phyloP scores from a whole-genome alignment of 1,140 invertebrate genomes.

The Teleogryllus occipitalis region DNA sequence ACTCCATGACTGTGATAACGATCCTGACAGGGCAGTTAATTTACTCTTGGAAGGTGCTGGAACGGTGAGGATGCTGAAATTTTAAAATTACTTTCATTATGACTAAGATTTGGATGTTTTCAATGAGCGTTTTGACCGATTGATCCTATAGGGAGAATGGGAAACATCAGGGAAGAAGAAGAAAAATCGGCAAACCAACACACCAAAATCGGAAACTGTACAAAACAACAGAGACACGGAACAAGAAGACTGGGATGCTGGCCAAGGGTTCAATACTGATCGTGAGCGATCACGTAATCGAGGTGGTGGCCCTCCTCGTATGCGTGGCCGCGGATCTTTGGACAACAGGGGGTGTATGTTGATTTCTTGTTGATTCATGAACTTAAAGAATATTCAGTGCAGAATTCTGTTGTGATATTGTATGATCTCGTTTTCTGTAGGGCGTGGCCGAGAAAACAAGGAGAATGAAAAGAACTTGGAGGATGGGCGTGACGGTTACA shows the following conservation, averaged over 20 bases:
- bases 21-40: constrained; percentile 62
- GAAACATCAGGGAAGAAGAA: constrained; percentile 75
- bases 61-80: constrained; percentile 36
- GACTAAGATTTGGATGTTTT: neutral
- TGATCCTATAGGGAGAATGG: constrained; percentile 57
- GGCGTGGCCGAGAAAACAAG: constrained; percentile 50
- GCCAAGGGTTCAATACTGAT: constrained; percentile 26
- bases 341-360: constrained; percentile 43
- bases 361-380: neutral
- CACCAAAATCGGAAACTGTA: constrained; percentile 18
- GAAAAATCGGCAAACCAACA: constrained; percentile 54
- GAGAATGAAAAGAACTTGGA: constrained; percentile 50
- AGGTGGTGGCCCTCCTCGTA: constrained; percentile 39
- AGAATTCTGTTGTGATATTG: neutral
- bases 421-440: constrained; percentile 26
- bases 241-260: constrained; percentile 18
- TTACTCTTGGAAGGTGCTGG: constrained; percentile 62
- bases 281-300: constrained; percentile 27
- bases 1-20: constrained; percentile 71
- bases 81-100: neutral
- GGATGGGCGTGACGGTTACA: constrained; percentile 37
- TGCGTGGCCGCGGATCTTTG: constrained; percentile 39
- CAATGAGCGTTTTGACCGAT: neutral
- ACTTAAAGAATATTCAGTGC: neutral
- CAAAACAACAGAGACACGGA: constrained; percentile 18